A percentile compares a stretch with the other conserved stretches of the same genome.
phyloP scores from a whole-genome alignment of 2,113 vertebrate genomes.

The Tenrec ecaudatus region DNA sequence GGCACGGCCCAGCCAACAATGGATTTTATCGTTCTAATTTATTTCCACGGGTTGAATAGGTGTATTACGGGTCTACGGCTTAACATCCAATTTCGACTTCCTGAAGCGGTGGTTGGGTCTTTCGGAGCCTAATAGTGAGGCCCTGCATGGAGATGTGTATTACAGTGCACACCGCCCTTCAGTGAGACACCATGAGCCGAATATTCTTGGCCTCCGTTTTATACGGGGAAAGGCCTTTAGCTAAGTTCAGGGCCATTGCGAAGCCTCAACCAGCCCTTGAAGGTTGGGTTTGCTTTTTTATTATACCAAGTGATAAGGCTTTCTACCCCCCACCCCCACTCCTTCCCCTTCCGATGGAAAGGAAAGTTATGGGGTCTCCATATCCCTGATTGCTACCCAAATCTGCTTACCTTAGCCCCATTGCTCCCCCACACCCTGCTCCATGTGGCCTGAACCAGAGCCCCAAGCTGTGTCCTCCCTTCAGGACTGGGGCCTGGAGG shows the following conservation, averaged over 20 bases:
- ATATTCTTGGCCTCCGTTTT: not conserved
- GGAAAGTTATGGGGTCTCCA: not conserved
- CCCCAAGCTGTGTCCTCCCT: not conserved
- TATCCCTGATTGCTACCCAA: not conserved
- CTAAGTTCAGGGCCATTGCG: not conserved
- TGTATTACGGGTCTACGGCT: not conserved
- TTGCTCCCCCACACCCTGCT: not conserved
- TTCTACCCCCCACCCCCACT: not conserved
- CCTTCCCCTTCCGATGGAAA: not conserved
- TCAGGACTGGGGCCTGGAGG: not conserved
- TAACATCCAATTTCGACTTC: conserved; percentile 16
- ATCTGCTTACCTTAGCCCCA: not conserved
- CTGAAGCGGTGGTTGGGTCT: not conserved
- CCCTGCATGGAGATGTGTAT: not conserved
- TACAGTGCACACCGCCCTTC: not conserved
- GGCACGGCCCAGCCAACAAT: rapidly evolving
- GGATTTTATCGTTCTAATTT: conserved; percentile 23
- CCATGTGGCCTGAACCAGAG: not conserved
- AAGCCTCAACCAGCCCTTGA: not conserved
- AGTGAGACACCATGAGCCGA: not conserved
- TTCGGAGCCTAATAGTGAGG: not conserved
- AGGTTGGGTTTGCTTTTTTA: not conserved
- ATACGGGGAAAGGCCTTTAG: not conserved
- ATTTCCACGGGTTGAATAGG: not conserved
- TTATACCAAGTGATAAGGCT: not conserved